These are phyloP conservation scores for Pseudomyrmex flavicornis DNA, from an alignment of 1,140 invertebrate genomes.

Conservation along the genomic window DNA sequence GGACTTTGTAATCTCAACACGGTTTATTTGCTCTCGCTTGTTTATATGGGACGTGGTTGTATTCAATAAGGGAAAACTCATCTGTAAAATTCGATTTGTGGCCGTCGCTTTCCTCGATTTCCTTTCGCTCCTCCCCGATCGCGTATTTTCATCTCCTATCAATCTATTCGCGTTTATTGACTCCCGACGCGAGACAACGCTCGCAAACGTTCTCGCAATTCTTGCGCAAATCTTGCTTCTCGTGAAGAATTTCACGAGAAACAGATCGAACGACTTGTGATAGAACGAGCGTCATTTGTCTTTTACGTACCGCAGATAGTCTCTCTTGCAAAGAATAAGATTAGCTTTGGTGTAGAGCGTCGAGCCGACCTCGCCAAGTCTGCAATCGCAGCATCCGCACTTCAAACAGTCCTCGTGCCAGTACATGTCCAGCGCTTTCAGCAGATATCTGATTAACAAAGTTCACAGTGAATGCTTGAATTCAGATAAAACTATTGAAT, in stretches of 20 bases:
- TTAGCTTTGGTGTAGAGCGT: slow-evolving; percentile 97
- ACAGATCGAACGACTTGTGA: not conserved
- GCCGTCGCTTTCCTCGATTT: slow-evolving; percentile 50
- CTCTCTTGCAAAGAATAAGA: slow-evolving; percentile 96
- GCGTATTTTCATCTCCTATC: slow-evolving; percentile 11
- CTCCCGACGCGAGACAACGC: slow-evolving; percentile 6
- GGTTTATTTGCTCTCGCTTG: slow-evolving; percentile 82
- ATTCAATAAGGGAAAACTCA: slow-evolving; percentile 83
- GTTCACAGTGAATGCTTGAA: not conserved
- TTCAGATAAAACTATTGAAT: not conserved
- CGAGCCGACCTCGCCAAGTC: slow-evolving; percentile 96
- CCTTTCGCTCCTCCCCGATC: slow-evolving; percentile 6
- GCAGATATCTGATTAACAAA: slow-evolving; percentile 86
- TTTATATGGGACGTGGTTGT: slow-evolving; percentile 76
- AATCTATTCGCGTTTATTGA: slow-evolving; percentile 53
- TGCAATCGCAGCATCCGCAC: slow-evolving; percentile 96
- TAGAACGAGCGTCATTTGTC: slow-evolving; percentile 57
- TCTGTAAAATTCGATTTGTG: slow-evolving; percentile 82
- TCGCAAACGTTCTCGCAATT: not conserved
- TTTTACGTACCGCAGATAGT: slow-evolving; percentile 92
- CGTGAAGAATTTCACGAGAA: not conserved
- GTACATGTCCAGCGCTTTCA: slow-evolving; percentile 93
- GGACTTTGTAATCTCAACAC: slow-evolving; percentile 81
- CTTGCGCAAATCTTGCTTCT: not conserved
- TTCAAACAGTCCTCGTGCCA: slow-evolving; percentile 98